phyloP scores from a whole-genome alignment of 2,113 vertebrate species.

The Gallinago media region DNA sequence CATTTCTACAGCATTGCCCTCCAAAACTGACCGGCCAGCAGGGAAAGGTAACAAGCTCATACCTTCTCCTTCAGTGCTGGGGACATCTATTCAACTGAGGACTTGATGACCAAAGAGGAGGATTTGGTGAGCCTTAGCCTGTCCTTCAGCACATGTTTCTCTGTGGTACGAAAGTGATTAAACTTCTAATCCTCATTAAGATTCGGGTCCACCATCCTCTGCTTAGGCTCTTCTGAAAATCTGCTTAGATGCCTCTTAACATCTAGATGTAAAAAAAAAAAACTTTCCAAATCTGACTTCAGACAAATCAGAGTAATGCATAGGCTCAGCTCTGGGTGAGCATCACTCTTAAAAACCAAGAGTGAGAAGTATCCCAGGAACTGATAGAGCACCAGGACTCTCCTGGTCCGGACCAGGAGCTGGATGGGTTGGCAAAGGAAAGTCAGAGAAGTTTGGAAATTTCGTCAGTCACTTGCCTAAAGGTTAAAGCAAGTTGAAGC shows the following conservation, averaged over 20 bases:
- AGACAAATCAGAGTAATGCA: not conserved
- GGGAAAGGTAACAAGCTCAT: not conserved
- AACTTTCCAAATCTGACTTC: not conserved
- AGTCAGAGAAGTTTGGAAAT: not conserved
- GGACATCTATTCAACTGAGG: not conserved
- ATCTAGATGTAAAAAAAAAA: not conserved
- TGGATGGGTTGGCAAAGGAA: not conserved
- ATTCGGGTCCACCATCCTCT: not conserved
- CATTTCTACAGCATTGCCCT: not conserved
- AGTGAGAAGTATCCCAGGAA: not conserved
- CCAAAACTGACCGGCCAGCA: not conserved
- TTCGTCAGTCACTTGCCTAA: not conserved
- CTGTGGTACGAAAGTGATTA: not conserved
- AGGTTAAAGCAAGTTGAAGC: not conserved
- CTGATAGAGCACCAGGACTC: not conserved
- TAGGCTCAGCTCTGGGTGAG: not conserved
- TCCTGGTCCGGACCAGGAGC: not conserved
- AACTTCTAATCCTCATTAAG: constrained; percentile 3
- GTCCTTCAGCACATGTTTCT: not conserved
- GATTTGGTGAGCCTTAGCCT: not conserved
- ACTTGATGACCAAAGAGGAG: not conserved
- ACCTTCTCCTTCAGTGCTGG: not conserved
- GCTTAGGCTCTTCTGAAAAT: not conserved
- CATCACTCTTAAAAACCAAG: not conserved
- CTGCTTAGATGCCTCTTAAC: not conserved